Base-by-base conservation (phyloP, 2,888 invertebrate species). In the Argyresthia goedartella region DNA sequence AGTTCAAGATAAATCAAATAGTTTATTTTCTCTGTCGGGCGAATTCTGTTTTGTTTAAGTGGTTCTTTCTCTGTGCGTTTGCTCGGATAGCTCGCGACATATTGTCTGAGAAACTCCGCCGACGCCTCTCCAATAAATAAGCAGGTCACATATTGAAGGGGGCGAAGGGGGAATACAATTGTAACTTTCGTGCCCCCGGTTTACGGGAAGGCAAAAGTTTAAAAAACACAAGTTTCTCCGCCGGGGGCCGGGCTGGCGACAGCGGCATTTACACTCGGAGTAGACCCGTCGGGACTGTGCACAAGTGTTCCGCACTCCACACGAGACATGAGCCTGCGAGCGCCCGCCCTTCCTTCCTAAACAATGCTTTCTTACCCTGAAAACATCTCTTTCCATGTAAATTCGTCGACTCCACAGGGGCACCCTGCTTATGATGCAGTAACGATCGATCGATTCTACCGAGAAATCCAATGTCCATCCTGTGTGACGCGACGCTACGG, bases 61-160 rank as follows among this genome's bases (percentile, higher is more conserved):
- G 67, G 63, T 69, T 66, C 64, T 66, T 65, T 67, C 66, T 60
- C 64, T 63, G 71, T 73, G 75, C 73, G 74, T 74, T 76, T 67
- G 71, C 65, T 73, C 66, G 76, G 73, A 71, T 71, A 69, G 71
- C 66, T 71, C 72, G 78, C 85, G 81, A 84, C 84, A 84, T 84
- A 81, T 85, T 85, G 86, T 82, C 82, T 84, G 74, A 70, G 77
- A 85, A n/a, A 81, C 82, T 81, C 80, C 69, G 70, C 72, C 81
- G 76, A 76, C 81, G 82, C 76, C 68, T 81, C 76, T 77, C 77
- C 81, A 80, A 85, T 86, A 86, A 85, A 85, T 84, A 85, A 85
- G 74, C 86, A 82, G 85, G 85, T 85, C 86, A 86, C 86, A 86
- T 85, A 86, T 85, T 85, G 85, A 81, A 82, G 75, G 80, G 76